Evolutionary conservation across 2,113 vertebrate genomes (phyloP).

Genomic region (Hystrix cristata): DNA sequence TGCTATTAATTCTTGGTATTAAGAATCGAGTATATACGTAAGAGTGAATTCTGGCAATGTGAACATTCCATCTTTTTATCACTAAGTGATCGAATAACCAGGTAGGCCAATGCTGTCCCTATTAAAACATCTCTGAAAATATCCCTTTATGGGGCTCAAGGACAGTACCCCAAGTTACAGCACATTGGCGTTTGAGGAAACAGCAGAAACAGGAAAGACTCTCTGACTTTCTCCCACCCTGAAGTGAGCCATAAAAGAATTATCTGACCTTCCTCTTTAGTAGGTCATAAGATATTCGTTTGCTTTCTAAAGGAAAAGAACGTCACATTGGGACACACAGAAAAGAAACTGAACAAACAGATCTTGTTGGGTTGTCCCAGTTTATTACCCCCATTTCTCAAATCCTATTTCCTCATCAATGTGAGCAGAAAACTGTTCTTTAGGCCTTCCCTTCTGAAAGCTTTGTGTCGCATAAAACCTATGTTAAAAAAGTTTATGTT

Average conservation of each 20-base stretch:
- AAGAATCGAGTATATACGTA: not conserved
- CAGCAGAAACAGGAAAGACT: not conserved
- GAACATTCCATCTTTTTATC: slow-evolving; percentile 34
- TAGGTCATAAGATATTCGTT: not conserved
- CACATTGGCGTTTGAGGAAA: not conserved
- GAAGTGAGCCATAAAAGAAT: not conserved
- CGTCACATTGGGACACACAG: not conserved
- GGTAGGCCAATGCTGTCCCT: not conserved
- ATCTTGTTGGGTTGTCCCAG: not conserved
- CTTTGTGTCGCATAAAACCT: not conserved
- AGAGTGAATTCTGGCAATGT: slow-evolving; percentile 51
- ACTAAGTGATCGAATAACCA: not conserved
- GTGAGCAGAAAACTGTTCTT: not conserved
- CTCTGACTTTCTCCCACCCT: not conserved
- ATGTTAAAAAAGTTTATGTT: not conserved
- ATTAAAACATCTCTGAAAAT: not conserved
- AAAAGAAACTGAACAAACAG: not conserved
- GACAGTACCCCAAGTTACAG: not conserved
- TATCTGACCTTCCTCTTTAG: not conserved
- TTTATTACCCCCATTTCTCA: not conserved
- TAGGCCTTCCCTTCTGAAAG: not conserved
- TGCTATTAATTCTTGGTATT: slow-evolving; percentile 41
- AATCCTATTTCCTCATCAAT: not conserved
- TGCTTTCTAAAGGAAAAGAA: not conserved
- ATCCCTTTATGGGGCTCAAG: not conserved